Evolutionary conservation across 2,888 invertebrate genomes (phyloP).

Genomic region (Pachycephus smyrnensis): DNA sequence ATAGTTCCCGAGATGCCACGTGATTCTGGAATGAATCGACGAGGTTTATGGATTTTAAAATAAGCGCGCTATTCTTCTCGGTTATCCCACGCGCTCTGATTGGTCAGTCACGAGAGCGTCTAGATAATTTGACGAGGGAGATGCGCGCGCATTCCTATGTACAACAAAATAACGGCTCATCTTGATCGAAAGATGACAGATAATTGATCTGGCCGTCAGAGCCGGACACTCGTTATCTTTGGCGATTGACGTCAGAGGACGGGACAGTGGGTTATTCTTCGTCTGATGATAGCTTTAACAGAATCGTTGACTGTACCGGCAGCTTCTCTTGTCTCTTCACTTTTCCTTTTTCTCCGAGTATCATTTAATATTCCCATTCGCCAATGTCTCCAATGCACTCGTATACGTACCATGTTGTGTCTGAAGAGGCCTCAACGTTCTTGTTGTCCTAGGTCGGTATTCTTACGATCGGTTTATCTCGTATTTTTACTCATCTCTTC

Average conservation of each 20-base stretch:
- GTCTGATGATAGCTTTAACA: not conserved
- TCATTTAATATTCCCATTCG: not conserved
- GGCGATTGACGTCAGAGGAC: conserved; percentile 33
- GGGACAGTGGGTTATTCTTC: not conserved
- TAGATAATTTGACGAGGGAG: not conserved
- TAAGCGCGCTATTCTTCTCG: not conserved
- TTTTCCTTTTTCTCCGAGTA: not conserved
- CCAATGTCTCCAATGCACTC: not conserved
- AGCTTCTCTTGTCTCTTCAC: not conserved
- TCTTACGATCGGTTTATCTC: not conserved
- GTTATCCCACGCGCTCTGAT: conserved; percentile 1
- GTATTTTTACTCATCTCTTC: not conserved
- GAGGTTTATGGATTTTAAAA: not conserved
- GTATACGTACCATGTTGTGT: not conserved
- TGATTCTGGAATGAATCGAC: not conserved
- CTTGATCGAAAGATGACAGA: conserved; percentile 14
- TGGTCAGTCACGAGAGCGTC: not conserved
- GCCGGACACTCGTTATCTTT: conserved; percentile 22
- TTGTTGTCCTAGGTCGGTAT: not conserved
- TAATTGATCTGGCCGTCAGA: conserved; percentile 28
- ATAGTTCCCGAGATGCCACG: not conserved
- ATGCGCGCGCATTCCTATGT: not conserved
- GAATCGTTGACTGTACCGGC: not conserved
- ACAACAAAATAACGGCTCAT: not conserved
- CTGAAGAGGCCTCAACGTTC: not conserved